phyloP scores from a whole-genome alignment of 2,113 vertebrate genomes.

The Psittacara wagleri region DNA sequence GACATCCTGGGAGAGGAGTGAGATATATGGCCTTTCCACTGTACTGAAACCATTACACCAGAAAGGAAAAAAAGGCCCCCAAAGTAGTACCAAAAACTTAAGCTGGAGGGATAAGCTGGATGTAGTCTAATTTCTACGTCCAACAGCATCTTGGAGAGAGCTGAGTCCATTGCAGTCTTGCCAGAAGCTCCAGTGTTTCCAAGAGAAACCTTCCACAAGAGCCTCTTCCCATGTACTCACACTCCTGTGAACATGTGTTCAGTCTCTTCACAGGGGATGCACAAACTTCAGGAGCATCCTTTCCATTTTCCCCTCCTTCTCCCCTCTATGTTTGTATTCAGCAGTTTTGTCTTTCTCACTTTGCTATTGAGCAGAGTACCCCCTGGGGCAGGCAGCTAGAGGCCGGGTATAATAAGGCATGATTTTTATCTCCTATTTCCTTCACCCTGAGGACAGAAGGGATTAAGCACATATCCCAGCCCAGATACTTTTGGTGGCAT shows the following conservation, averaged over 20 bases:
- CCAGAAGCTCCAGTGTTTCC: neutral
- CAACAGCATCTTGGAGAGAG: neutral
- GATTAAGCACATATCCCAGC: neutral
- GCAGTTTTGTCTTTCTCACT: neutral
- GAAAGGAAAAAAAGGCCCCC: neutral
- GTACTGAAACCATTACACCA: fast-evolving
- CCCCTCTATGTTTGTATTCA: neutral
- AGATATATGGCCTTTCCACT: neutral
- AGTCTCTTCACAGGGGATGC: neutral
- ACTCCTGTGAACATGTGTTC: fast-evolving
- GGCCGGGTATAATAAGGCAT: neutral
- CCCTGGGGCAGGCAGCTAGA: neutral
- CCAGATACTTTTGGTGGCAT: neutral
- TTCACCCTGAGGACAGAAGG: neutral
- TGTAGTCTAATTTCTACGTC: neutral
- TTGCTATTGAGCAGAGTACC: neutral
- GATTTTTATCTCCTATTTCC: neutral
- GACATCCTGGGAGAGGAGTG: neutral
- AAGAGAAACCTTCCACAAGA: neutral
- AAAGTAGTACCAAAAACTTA: neutral
- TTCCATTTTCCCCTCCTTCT: neutral
- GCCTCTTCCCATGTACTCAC: neutral
- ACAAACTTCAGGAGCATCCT: neutral
- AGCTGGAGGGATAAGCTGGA: neutral
- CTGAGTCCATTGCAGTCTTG: neutral